Percentiles rank a stretch among this genome's conserved stretches.
Conservation (phyloP, 35 echinoderm and acorn worm species). For the Patiria miniata region DNA sequence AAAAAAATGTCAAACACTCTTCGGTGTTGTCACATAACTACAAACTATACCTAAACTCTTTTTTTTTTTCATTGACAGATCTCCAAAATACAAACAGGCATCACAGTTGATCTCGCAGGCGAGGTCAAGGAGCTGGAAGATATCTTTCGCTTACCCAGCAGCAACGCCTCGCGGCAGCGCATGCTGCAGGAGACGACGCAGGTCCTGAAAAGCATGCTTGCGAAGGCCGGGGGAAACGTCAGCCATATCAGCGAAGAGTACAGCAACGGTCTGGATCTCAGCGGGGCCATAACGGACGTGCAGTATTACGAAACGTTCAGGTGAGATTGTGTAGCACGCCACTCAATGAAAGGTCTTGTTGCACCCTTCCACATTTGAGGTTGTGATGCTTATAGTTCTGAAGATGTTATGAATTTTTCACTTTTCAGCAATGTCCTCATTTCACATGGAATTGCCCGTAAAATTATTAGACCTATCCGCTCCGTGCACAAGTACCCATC, state of each 20-base stretch:
- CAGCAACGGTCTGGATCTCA: background rate
- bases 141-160: background rate
- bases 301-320: conserved; percentile 10
- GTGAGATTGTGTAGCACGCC: too few relatives aligned
- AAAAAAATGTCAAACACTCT: too few relatives aligned
- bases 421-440: too few relatives aligned
- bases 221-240: background rate
- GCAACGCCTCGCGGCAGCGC: background rate
- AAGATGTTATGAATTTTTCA: too few relatives aligned
- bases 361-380: too few relatives aligned
- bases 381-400: too few relatives aligned
- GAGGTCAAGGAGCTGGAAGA: background rate
- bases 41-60: too few relatives aligned
- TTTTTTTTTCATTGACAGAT: background rate
- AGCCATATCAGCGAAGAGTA: background rate
- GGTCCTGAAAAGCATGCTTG: background rate
- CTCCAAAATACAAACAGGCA: background rate
- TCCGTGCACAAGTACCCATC: too few relatives aligned
- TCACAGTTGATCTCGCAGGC: background rate
- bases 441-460: too few relatives aligned
- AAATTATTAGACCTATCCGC: too few relatives aligned
- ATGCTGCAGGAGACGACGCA: background rate
- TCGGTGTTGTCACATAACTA: too few relatives aligned
- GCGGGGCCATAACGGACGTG: background rate
- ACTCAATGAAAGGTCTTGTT: too few relatives aligned